These are phyloP conservation scores for Acestrorhynchus altus DNA, from an alignment of 2,797 vertebrate species.

Conservation along the genomic window DNA sequence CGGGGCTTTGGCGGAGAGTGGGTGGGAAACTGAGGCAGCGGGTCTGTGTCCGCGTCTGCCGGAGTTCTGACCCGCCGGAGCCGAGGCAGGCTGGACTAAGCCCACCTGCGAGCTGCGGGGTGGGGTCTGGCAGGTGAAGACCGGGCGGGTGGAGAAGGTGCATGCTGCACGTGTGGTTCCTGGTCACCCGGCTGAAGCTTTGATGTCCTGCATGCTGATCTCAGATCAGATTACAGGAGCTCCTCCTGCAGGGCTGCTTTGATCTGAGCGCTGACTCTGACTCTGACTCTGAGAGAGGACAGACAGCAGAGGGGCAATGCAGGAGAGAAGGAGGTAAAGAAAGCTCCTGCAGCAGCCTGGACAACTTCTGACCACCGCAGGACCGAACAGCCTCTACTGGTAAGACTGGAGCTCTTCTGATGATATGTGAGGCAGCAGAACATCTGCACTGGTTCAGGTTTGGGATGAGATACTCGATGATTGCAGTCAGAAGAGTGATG, in stretches of 20 bases:
- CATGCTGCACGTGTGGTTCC: conserved; percentile 32
- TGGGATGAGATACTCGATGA: too few relatives aligned
- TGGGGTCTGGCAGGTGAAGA: background rate
- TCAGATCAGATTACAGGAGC: conserved; percentile 86
- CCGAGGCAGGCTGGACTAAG: background rate
- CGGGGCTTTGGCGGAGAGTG: background rate
- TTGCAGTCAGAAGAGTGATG: background rate
- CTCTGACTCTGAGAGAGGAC: conserved; percentile 74
- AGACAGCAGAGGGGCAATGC: background rate
- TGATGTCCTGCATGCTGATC: conserved; percentile 80
- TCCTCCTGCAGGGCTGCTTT: conserved; percentile 85
- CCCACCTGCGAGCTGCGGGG: background rate
- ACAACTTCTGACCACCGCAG: conserved; percentile 45
- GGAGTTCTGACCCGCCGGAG: background rate
- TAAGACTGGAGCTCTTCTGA: conserved; percentile 18
- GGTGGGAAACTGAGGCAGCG: background rate
- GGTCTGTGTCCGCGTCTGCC: background rate
- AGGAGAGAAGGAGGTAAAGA: background rate
- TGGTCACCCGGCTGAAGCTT: conserved; percentile 67
- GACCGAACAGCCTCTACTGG: conserved; percentile 7
- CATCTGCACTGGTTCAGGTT: background rate
- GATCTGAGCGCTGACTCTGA: conserved; percentile 83
- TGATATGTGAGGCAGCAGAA: background rate
- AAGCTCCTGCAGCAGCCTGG: conserved; percentile 35
- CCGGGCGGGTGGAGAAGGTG: background rate